Percentiles rank a stretch among this genome's conserved stretches.
Evolutionary conservation across 2,888 invertebrate genomes (phyloP).

Genomic region (Nemurella pictetii): DNA sequence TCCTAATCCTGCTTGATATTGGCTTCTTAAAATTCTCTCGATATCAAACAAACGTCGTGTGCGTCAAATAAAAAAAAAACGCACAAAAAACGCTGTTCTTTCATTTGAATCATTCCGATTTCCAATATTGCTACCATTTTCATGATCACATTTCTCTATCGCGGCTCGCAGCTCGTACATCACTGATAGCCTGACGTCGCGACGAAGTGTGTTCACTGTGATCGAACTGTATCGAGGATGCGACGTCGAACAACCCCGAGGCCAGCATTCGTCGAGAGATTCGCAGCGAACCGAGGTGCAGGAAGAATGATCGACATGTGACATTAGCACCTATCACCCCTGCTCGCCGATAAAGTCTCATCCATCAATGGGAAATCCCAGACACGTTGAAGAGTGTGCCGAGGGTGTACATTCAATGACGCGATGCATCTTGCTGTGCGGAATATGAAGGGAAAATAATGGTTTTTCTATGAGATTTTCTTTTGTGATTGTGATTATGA

Average conservation of each 20-base stretch:
- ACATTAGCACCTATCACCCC: slow-evolving; percentile 14
- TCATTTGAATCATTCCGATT: neutral
- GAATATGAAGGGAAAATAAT: neutral
- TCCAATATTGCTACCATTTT: neutral
- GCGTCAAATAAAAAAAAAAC: neutral
- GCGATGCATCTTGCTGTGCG: neutral
- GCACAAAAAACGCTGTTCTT: neutral
- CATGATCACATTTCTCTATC: neutral
- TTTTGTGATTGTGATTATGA: neutral
- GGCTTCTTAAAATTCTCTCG: neutral
- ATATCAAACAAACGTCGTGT: neutral
- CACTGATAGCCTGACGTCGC: neutral
- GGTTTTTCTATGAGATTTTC: neutral
- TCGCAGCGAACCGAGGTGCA: neutral
- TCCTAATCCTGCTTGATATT: neutral
- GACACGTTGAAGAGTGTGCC: no score
- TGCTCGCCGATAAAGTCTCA: neutral
- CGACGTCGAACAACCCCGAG: neutral
- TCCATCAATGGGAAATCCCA: neutral
- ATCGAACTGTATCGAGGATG: neutral
- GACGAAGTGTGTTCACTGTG: neutral
- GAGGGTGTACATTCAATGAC: neutral
- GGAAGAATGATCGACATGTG: neutral
- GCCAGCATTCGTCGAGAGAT: neutral
- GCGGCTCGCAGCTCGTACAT: neutral